Evolutionary conservation across 2,113 vertebrate species (phyloP).

Genomic region (Acrocephalus kingi): DNA sequence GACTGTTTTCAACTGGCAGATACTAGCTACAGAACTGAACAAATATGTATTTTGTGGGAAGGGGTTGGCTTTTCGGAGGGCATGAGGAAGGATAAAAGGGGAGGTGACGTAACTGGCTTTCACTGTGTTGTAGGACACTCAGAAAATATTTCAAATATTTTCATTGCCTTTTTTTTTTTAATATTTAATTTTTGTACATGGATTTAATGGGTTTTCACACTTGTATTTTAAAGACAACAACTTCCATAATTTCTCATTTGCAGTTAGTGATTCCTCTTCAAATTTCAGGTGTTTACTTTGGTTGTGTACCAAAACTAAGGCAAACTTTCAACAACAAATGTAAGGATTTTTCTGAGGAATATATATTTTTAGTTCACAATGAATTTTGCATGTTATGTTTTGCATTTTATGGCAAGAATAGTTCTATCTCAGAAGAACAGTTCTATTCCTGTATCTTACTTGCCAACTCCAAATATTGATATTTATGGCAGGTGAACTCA

Average conservation of each 20-base stretch:
- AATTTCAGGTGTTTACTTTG: neutral
- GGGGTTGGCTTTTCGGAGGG: neutral
- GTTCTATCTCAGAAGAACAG: neutral
- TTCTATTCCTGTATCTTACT: neutral
- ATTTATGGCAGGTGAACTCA: neutral
- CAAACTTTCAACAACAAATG: neutral
- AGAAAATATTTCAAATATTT: neutral
- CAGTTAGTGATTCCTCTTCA: neutral
- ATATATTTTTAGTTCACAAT: neutral
- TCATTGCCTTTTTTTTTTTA: neutral
- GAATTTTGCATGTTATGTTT: neutral
- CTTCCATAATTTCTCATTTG: neutral
- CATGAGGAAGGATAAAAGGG: neutral
- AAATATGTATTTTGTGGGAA: neutral
- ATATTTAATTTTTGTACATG: neutral
- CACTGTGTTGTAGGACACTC: neutral
- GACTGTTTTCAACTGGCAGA: neutral
- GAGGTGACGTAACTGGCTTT: neutral
- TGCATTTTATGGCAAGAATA: neutral
- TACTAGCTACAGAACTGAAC: neutral
- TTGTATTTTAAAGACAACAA: neutral
- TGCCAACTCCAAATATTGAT: neutral
- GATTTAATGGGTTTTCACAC: neutral
- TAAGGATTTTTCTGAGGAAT: neutral
- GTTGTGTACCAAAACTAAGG: neutral